Evolutionary conservation across 2,888 invertebrate species (phyloP), one percentile per base, ranked within the genome.

Genomic region (Dastarcus helophoroides): DNA sequence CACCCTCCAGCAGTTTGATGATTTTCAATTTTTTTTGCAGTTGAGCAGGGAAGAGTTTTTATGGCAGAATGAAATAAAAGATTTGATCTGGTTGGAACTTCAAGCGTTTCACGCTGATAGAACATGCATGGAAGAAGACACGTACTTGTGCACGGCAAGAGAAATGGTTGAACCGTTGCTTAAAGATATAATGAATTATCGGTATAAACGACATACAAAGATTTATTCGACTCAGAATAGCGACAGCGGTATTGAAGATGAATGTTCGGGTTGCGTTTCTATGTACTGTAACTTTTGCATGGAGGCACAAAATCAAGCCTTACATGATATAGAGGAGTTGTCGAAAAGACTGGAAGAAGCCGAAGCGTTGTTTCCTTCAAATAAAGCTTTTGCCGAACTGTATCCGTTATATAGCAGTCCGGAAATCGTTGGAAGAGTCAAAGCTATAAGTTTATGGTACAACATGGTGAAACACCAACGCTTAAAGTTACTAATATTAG

Each of bases 401-500:
- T 82, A 81, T 64, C 79, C 80, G 8, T 63, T 78, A 9, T 75
- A 81, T 39, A 73, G 68, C 36, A 73, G 75, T 35, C 55, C 67
- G 2, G 66, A 67, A 32, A 81, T 86, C 48, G 69, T 70, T 14
- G 69, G 71, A 29, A 65, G 79, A 46, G 68, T 82, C 6, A 79
- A 80, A 60, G 80, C 88, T 7, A 77, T 93, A 73, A 88, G 85
- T 50, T 66, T 90, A 2, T 94, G 93, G 91, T 83, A 82, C 58
- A 94, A 93, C 61, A 80, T 85, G 55, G 84, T 85, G 1, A 73
- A 76, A 44, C 84, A 88, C 58, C 78, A 90, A 58, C 73, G 83
- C 28, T 67, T 88, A 31, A 88, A 85, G 59, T 63, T 93, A 41
- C 66, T 79, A 37, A 76, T 84, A 37, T 62, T 85, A 47, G 76